phyloP scores from a whole-genome alignment of 2,888 invertebrate species.

The Archips xylosteana region DNA sequence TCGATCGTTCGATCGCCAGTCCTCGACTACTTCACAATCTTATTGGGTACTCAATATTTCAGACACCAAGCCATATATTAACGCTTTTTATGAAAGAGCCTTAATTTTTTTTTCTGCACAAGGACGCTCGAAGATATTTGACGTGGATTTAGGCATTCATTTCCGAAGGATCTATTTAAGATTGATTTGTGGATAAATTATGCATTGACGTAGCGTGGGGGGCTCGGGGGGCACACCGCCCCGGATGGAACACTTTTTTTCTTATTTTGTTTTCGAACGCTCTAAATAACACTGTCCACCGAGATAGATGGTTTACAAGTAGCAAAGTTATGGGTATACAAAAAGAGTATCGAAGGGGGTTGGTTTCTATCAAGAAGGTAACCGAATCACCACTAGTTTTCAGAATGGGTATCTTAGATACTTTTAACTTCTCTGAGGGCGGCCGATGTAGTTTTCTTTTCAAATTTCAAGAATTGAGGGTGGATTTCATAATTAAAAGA shows the following conservation, averaged over 20 bases:
- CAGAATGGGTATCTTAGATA: no score
- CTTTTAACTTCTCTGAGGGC: neutral
- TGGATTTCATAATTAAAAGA: no score
- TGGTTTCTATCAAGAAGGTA: neutral
- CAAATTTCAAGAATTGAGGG: no score
- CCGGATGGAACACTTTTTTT: neutral
- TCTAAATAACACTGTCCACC: no score
- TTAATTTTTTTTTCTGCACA: neutral
- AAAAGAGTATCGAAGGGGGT: no score
- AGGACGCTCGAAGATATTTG: neutral
- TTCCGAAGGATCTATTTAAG: neutral
- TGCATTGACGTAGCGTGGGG: neutral
- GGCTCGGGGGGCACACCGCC: neutral
- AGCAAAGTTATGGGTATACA: no score
- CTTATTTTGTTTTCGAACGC: neutral
- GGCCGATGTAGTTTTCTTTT: no score
- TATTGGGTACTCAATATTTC: slow-evolving; percentile 15
- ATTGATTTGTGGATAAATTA: neutral
- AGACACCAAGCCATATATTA: neutral
- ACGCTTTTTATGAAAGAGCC: neutral
- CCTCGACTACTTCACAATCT: neutral
- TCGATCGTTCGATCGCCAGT: slow-evolving; percentile 34
- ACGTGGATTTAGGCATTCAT: neutral
- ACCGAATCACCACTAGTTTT: neutral
- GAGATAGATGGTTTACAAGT: neutral